A percentile compares a stretch with the other conserved stretches of the same genome.
phyloP scores from a whole-genome alignment of 1,140 invertebrate species.

The Limonius californicus region DNA sequence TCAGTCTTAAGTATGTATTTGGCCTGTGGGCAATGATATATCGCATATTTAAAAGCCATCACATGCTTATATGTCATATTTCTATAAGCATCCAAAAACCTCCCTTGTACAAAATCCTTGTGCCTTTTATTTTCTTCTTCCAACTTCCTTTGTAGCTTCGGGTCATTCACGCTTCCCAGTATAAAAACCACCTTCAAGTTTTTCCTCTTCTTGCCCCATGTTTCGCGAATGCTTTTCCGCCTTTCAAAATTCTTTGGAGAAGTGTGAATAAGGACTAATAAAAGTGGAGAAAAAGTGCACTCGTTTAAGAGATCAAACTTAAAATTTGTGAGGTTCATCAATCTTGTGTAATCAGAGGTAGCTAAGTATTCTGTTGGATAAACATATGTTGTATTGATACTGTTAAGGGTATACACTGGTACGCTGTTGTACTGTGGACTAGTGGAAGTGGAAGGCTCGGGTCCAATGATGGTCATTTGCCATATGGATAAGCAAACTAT shows the following conservation, averaged over 20 bases:
- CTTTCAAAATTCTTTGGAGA: slow-evolving; percentile 60
- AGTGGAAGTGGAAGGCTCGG: neutral
- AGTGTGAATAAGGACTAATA: slow-evolving; percentile 66
- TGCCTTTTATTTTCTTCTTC: slow-evolving; percentile 57
- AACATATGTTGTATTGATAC: slow-evolving; percentile 24
- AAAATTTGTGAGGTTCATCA: slow-evolving; percentile 39
- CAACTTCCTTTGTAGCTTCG: slow-evolving; percentile 49
- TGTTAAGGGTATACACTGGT: slow-evolving; percentile 22
- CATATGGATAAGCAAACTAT: slow-evolving; percentile 16
- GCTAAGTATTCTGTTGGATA: slow-evolving; percentile 29
- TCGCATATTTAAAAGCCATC: slow-evolving; percentile 78
- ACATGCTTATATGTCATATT: slow-evolving; percentile 88
- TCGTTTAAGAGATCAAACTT: slow-evolving; percentile 38
- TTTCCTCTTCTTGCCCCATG: slow-evolving; percentile 57
- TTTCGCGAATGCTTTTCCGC: slow-evolving; percentile 59
- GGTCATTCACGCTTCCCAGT: slow-evolving; percentile 56
- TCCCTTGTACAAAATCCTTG: slow-evolving; percentile 74
- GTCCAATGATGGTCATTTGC: slow-evolving; percentile 10
- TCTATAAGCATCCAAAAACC: slow-evolving; percentile 73
- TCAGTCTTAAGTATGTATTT: slow-evolving; percentile 75
- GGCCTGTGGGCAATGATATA: slow-evolving; percentile 63
- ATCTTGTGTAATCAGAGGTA: slow-evolving; percentile 35
- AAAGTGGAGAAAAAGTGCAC: slow-evolving; percentile 45
- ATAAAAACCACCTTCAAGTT: slow-evolving; percentile 62
- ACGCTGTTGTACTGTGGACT: neutral